Evolutionary conservation across 2,888 invertebrate genomes (phyloP), one percentile per base, ranked within the genome.

Genomic region (Arge pagana): DNA sequence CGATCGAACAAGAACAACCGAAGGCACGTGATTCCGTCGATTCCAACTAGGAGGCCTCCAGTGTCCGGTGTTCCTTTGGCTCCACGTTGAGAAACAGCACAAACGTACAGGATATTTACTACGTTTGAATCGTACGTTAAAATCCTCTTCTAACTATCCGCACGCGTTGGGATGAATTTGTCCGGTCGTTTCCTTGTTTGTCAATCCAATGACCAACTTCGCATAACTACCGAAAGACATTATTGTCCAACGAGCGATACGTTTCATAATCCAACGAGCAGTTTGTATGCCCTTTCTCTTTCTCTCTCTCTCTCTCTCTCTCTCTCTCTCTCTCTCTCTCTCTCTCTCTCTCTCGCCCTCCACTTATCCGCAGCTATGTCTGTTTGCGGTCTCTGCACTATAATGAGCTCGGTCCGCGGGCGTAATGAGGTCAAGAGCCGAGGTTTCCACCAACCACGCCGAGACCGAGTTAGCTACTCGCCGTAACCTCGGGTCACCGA

Each of bases 341-440:
- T n/a, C n/a, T n/a, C n/a, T n/a, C n/a, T n/a, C n/a, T n/a, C n/a
- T n/a, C n/a, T n/a, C n/a, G n/a, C n/a, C n/a, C n/a, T n/a, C n/a
- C n/a, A n/a, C n/a, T n/a, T n/a, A n/a, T n/a, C n/a, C n/a, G 52
- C 39, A 50, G 56, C 62, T 63, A 60, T 65, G 65, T 68, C 69
- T 61, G 64, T 66, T 68, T 72, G 72, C 68, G 72, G 72, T 74
- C 57, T 62, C 49, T 33, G 45, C 57, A 50, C 55, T 62, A 65
- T 71, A 74, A 74, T 71, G 72, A 72, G 70, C 67, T 68, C 53
- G 62, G 65, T 62, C 62, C 62, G 65, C 64, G 62, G 65, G 64
- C 66, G 68, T 71, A 72, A 72, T 70, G 70, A 70, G 70, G 60
- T 63, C 62, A 62, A 58, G 64, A 45, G 35, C 31, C 45, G 45